Base-by-base conservation (phyloP, 2,888 invertebrate genomes). In the Geophilus truncorum region DNA sequence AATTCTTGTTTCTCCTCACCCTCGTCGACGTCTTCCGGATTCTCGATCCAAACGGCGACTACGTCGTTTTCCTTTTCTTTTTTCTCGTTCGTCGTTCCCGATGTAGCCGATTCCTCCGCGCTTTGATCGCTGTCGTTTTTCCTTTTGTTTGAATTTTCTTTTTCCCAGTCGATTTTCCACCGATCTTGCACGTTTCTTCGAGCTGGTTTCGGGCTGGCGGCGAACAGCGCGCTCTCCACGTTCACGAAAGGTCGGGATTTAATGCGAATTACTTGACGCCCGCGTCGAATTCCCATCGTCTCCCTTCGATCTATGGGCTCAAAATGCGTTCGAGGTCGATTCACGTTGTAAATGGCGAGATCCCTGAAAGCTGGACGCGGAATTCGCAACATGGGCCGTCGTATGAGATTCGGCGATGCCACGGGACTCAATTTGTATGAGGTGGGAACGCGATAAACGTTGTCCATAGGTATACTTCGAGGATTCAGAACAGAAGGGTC, bases 231-330 rank as follows among this genome's bases (percentile, higher is more conserved):
- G 10, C 25, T 21, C 9, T 18, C 9, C 1, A 23, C 6, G 12
- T 34, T 77, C 10, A 36, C 25, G 3, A 23, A 21, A 9, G 57
- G 70, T 18, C 78, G 40, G 21, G 93, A 93, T 83, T 92, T 92
- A 57, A 94, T 88, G 80, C 94, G 89, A 10, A 94, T 92, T 23
- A 93, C 92, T 0, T 93, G 90, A 40, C 94, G 89, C 82, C 92
- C 92, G 12, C 94, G 89, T 85, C 91, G 91, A 83, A 94, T 12
- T 3, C 75, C 80, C 79, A 62, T 40, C 32, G 79, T 79, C n/a
- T 78, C 45, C 45, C 23, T 21, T 10, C 62, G 77, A 10, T 36
- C 77, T 7, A 36, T 21, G 30, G 77, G 77, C 30, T 6, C 21
- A n/a, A 32, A 32, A 4, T 75, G 75, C 75, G 75, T 9, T 12